Base-by-base conservation (phyloP, 2,888 invertebrate genomes). In the Pemphredon lugubris region DNA sequence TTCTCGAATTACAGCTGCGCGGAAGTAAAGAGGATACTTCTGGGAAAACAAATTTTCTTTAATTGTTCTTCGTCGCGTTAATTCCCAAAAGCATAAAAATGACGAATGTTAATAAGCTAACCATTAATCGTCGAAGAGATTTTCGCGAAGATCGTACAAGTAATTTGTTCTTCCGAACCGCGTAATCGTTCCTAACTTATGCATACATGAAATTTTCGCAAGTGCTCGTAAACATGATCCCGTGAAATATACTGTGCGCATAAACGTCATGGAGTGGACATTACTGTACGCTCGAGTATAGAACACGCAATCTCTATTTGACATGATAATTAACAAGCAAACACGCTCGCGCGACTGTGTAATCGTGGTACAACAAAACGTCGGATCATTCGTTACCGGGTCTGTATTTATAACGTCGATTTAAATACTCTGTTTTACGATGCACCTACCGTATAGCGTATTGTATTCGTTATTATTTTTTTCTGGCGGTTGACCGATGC, bases 401-500 rank as follows among this genome's bases (percentile, higher is more conserved):
- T 16, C 13, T 26, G 2, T 9, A 14, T 9, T 23, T 40, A 2
- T 2, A 20, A 21, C 45, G 23, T 14, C 16, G 39, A 13, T 13
- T 47, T 20, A 47, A 37, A 34, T 4, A 11, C 26, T 2, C n/a
- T n/a, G 18, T 55, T 42, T 55, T n/a, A 11, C 7, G 16, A 3
- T 39, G 23, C 6, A 75, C 81, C 50, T 69, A 91, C 91, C 91
- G 16, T 69, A 74, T 20, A 87, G 72, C 26, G 85, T 86, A 48
- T 70, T 80, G 30, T 86, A 87, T 30, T 85, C 79, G 51, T 73
- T 83, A 54, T 84, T 85, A 53, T 83, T 83, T 23, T 60, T 79
- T 51, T 90, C 88, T 0, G 85, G 78, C 11, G 82, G 79, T 7
- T 85, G 86, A 1, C 81, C 84, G 14, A 91, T 77, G 37, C 94